Percentiles rank a stretch among this genome's conserved stretches.
These are phyloP conservation scores for Xenentodon cancila DNA, from an alignment of 2,797 vertebrate species.

Conservation along the genomic window DNA sequence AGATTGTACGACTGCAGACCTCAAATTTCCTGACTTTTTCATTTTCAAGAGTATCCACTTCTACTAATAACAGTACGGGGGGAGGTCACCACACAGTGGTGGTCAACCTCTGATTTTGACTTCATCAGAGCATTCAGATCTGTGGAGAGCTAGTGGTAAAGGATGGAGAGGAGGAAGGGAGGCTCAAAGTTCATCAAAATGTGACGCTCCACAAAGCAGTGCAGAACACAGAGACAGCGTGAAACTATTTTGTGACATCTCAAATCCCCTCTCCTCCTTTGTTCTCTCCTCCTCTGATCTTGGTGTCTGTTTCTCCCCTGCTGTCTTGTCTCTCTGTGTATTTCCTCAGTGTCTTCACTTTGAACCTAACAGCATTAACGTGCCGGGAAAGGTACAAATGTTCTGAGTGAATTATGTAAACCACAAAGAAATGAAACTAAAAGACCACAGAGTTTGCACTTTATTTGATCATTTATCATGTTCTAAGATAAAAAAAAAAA, in stretches of 20 bases:
- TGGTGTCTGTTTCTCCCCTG: conserved; percentile 53
- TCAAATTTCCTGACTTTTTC: conserved; percentile 58
- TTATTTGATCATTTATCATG: conserved; percentile 74
- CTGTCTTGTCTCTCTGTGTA: conserved; percentile 55
- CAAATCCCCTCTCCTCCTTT: conserved; percentile 55
- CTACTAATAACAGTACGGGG: conserved; percentile 56
- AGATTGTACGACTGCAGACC: conserved; percentile 52
- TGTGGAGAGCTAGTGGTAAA: conserved; percentile 14
- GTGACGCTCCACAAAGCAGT: conserved; percentile 32
- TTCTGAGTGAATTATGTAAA: conserved; percentile 72
- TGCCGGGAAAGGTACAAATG: conserved; percentile 71
- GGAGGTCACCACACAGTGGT: conserved; percentile 32
- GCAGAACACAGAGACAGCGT: conserved; percentile 49
- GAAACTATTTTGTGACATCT: conserved; percentile 61
- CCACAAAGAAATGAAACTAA: conserved; percentile 62
- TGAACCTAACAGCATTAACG: conserved; percentile 68
- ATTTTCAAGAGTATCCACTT: conserved; percentile 63
- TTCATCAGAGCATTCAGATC: conserved; percentile 33
- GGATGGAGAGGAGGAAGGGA: conserved; percentile 8
- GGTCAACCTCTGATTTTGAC: conserved; percentile 44
- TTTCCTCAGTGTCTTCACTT: conserved; percentile 66
- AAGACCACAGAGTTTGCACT: conserved; percentile 48
- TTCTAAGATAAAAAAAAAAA: conserved; percentile 54
- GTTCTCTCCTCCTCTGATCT: conserved; percentile 61
- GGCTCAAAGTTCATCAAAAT: conserved; percentile 51